Evolutionary conservation across 1,140 invertebrate genomes (phyloP), one percentile per base, ranked within the genome.

Genomic region (Euborellia annulipes): DNA sequence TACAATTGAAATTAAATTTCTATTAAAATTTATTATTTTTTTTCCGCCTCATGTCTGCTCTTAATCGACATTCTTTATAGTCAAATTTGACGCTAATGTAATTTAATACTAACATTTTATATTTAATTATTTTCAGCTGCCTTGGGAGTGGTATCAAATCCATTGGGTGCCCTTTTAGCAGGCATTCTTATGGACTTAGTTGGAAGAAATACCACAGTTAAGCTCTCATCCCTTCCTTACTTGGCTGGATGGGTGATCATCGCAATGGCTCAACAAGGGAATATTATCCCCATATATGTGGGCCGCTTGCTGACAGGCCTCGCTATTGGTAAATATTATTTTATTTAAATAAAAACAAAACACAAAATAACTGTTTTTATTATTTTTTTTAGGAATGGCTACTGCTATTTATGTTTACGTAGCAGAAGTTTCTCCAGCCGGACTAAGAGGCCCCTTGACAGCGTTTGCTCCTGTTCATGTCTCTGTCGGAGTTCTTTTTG

Each of bases 221-320:
- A 82, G 52, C 60, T 82, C 11, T 76, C 79, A 2, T 73, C 77
- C 4, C 50, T 86, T 21, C 82, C 84, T 0, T 85, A 82, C 53
- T 57, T 82, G 1, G 52, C 75, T 4, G 84, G 85, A 8, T 89
- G 83, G 81, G 54, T 82, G 0, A 63, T 79, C 32, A 81, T 86
- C 49, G 75, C 73, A 7, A 68, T 77, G 54, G 68, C 75, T 2
- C 62, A 66, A 20, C n/a, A n/a, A n/a, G n/a, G n/a, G n/a, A 66
- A 68, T 45, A 69, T 78, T 44, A 54, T 68, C 1, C 68, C 71
- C 50, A 56, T 85, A 2, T 82, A 76, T 54, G 58, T 71, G 3
- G 82, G 82, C 11, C 66, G 83, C 54, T 73, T 85, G 44, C 68
- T 86, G 44, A 81, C 78, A 13, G 79, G 80, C 37, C 73, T 82